Evolutionary conservation across 2,888 invertebrate species (phyloP), one percentile per base, ranked within the genome.

Genomic region (Belgica antarctica): DNA sequence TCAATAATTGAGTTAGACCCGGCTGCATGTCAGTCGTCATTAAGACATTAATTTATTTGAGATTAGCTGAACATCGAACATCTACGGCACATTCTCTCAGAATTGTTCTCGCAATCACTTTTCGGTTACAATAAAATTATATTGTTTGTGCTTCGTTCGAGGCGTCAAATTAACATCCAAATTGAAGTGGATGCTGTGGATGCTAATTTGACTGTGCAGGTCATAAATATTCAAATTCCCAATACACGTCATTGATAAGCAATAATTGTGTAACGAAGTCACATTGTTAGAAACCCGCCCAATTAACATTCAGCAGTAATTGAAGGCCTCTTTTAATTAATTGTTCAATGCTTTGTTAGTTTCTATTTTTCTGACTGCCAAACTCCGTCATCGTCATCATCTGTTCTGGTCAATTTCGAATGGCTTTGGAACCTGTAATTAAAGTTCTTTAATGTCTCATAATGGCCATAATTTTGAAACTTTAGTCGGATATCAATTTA

Each of bases 21-120:
- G 57, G 22, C 57, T 47, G 47, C 25, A 47, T 65, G 65, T 41
- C 24, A 4, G 17, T 46, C 41, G 17, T 24, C 57, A 68, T 68
- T 68, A 68, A 68, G 68, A 68, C 68, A 68, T 68, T 68, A 68
- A 68, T 68, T 68, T 57, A 68, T 57, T 31, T 31, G 27, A 65
- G 65, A 47, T 25, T 62, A 31, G 15, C 15, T 46, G 12, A 31
- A 17, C 7, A 3, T 3, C 22, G 22, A 22, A 22, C 19, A 17
- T 5, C 19, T 41, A n/a, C 2, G 22, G 22, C 17, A 17, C n/a
- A n/a, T n/a, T 4, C n/a, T 68, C 68, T 15, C 68, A 68, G 57
- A 68, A 68, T 68, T 68, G 68, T 68, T 68, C 34, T 8, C 27
- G 12, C 10, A 24, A 22, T 34, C 28, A 41, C 15, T 41, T 12